These are phyloP conservation scores for Accipiter cooperii DNA, from an alignment of 2,113 vertebrate species.

Conservation along the genomic window DNA sequence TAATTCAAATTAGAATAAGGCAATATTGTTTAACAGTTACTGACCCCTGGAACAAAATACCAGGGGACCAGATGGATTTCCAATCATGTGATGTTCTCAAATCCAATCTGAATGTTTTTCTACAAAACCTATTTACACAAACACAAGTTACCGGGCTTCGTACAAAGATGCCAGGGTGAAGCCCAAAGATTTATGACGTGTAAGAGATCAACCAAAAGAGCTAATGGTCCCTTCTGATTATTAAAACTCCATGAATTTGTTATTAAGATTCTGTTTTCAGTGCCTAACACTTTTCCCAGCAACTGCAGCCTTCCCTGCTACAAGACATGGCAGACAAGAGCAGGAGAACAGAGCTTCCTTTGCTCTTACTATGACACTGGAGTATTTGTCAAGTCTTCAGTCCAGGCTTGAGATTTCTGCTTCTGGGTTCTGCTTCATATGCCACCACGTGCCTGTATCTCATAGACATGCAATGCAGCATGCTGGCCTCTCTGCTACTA, in stretches of 20 bases:
- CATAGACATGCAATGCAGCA: fast-evolving
- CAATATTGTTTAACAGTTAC: neutral
- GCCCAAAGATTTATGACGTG: neutral
- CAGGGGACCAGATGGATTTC: neutral
- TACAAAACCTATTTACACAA: neutral
- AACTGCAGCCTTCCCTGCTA: neutral
- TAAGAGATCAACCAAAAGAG: neutral
- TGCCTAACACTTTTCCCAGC: neutral
- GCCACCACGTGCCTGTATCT: neutral
- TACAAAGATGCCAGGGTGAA: neutral
- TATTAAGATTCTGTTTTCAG: neutral
- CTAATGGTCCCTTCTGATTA: neutral
- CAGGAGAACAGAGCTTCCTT: neutral
- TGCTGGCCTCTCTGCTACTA: neutral
- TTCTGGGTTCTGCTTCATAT: neutral
- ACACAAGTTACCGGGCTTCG: neutral
- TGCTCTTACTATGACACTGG: neutral
- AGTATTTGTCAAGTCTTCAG: neutral
- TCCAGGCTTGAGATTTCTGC: neutral
- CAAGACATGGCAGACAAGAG: neutral
- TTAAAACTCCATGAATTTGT: neutral
- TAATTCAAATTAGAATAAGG: neutral
- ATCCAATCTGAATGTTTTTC: neutral
- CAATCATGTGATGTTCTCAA: neutral
- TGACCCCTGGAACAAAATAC: neutral